Base-by-base conservation (phyloP, 2,113 vertebrate species). In the Craseonycteris thonglongyai region DNA sequence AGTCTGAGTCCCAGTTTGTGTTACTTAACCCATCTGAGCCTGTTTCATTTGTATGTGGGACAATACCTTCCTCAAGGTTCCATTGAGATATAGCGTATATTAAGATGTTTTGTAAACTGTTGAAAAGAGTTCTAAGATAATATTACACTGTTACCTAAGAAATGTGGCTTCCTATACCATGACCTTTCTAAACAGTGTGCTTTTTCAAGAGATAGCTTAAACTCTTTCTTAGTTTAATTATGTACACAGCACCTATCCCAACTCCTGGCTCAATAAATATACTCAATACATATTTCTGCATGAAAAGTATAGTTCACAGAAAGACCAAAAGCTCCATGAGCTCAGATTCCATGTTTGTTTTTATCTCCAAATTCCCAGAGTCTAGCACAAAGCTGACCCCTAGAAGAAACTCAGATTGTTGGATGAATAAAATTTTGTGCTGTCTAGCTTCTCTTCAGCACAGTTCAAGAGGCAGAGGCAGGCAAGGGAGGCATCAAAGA, bases 21-120 rank as follows among this genome's bases (percentile, higher is more conserved):
- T 65, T 76, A 89, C 28, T 74, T 93, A 84, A 65, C 42, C 88
- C 63, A 49, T 42, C 16, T 22, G 42, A 86, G 30, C 38, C 59
- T 93, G 42, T 71, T 90, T 96, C 88, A 81, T 30, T 40, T 94
- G 42, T 72, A 63, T 74, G 71, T 91, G 47, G 58, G n/a, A 87
- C 24, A 87, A 35, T 69, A 63, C 21, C n/a, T 71, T 78, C 16
- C 30, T 78, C 51, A 85, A 61, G 49, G 54, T 74, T 79, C 42
- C 33, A 66, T 3, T 93, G 69, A 92, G 49, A 87, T 28, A 54
- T 28, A 54, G 78, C 30, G 2, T 38, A 84, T 74, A 89, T 59
- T 65, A 68, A 91, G 87, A 86, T 79, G 45, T 65, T 95, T 71
- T 89, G 22, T 89, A 91, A 89, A 75, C 45, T 47, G 30, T 88